A percentile compares a stretch with the other conserved stretches of the same genome.
These are phyloP conservation scores for Blomia tropicalis DNA, from an alignment of 2,888 invertebrate species.

Conservation along the genomic window DNA sequence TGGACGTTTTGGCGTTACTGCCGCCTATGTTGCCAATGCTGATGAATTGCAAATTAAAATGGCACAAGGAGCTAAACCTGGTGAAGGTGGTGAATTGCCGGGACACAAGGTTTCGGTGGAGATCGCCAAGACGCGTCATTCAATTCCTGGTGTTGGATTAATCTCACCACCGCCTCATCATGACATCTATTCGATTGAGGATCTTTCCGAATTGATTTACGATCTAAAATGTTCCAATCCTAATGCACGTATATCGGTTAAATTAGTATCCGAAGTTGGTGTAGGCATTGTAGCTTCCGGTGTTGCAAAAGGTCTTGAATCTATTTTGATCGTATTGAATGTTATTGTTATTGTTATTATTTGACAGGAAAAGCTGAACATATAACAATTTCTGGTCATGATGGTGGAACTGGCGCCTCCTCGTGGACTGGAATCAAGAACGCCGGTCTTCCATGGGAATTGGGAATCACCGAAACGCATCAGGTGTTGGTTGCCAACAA, in stretches of 20 bases:
- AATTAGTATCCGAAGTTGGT: constrained; percentile 93
- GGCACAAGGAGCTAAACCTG: constrained; percentile 99
- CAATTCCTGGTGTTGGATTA: constrained; percentile 86
- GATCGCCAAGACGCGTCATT: constrained; percentile 85
- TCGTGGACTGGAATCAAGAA: constrained; percentile 98
- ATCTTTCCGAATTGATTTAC: constrained; percentile 91
- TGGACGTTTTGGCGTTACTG: constrained; percentile 94
- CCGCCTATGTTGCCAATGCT: constrained; percentile 87
- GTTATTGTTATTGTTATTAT: too few relatives aligned
- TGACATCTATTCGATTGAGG: constrained; percentile 98
- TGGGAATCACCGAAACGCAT: constrained; percentile 95
- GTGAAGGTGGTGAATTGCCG: constrained; percentile 93
- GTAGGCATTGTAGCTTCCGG: constrained; percentile 97
- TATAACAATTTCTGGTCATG: constrained; percentile 95
- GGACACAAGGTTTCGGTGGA: constrained; percentile 73
- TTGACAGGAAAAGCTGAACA: constrained; percentile 81
- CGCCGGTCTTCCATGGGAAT: constrained; percentile 95
- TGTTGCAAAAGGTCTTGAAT: constrained; percentile 69
- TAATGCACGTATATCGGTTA: constrained; percentile 81
- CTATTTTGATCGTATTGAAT: too few relatives aligned
- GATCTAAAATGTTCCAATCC: constrained; percentile 96
- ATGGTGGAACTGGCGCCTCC: constrained; percentile 96
- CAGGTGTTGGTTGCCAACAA: constrained; percentile 88
- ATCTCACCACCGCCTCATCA: constrained; percentile 99
- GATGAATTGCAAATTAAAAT: constrained; percentile 99